Evolutionary conservation across 2,113 vertebrate genomes (phyloP), one percentile per base, ranked within the genome.

Genomic region (Perca fluviatilis): DNA sequence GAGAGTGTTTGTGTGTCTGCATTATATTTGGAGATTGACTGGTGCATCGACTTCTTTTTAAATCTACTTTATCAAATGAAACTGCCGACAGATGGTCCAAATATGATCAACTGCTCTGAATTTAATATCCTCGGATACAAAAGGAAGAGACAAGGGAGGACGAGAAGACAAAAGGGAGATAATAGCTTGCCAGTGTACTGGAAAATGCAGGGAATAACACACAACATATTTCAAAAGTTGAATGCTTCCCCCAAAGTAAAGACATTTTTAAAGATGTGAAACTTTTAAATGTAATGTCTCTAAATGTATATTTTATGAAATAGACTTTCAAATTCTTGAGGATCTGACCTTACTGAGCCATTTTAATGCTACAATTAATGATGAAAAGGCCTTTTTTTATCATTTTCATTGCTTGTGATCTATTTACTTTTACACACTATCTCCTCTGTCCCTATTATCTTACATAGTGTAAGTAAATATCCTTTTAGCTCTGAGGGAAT

Each of bases 51-150:
- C 69, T 64, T 79, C 77, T 81, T 85, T 85, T 84, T 72, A 87
- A 80, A 88, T 84, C 77, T 80, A 86, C 80, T 89, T 83, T 74
- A 85, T 74, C 40, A 92, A 82, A 88, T 87, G 53, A 85, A 82
- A 70, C n/a, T 54, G 66, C 50, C 11, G 23, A 57, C 89, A 91
- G 86, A 92, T 86, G 84, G 82, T 84, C n/a, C 36, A 56, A 70
- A 76, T 57, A 60, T 82, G 66, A 77, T 79, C 46, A 69, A 62
- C 62, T 36, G 58, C 16, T 47, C 46, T 12, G 25, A 82, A 19
- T 75, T 18, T 58, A 75, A 86, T 72, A 84, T 80, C 73, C 72
- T 66, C 25, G 1, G 27, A 18, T 23, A 58, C 64, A 67, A 76
- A 33, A 77, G n/a, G 51, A 71, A 67, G 14, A 56, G 64, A 65